Base-by-base conservation (phyloP, 2,888 invertebrate genomes). In the Brachyopa scutellaris region DNA sequence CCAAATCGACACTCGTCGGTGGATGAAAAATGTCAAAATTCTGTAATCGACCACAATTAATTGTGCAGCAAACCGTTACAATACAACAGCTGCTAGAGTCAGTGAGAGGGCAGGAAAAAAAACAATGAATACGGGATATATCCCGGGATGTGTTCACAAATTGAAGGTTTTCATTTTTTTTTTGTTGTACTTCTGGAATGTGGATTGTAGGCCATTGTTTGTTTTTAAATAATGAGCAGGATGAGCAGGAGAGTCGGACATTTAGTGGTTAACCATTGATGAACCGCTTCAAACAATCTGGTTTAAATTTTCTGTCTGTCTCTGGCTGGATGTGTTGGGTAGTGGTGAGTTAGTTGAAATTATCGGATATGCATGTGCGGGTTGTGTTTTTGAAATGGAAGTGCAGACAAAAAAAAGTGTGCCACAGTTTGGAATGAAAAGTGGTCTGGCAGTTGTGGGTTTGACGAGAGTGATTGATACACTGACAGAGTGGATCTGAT, bases 31-130 rank as follows among this genome's bases (percentile, higher is more conserved):
- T 57, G 57, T 76, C 62, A 36, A 59, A 80, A 69, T 80, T 76
- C 69, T 80, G 76, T 80, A 80, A 76, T 80, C 80, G 80, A 80
- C 80, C 80, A 70, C 80, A 80, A 80, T 76, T 76, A 62, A 80
- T 80, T 80, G 80, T 53, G 49, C 69, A 42, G 49, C 47, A 47
- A 49, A 59, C 31, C 45, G 64, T n/a, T 42, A 21, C 53, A 40
- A 7, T 8, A 15, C 53, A 15, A 23, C 72, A 59, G 33, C 26
- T 38, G 55, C 9, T 40, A 51, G 31, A 55, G 9, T 17, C 7
- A 26, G 31, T 33, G 45, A 23, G 38, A 42, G 21, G 13, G 11
- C 38, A 45, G n/a, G 11, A 33, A 55, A n/a, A n/a, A n/a, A n/a
- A n/a, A n/a, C n/a, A n/a, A n/a, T n/a, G n/a, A n/a, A n/a, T n/a